These are phyloP conservation scores for Myiopsitta monachus DNA, from an alignment of 2,113 vertebrate genomes.

Conservation along the genomic window DNA sequence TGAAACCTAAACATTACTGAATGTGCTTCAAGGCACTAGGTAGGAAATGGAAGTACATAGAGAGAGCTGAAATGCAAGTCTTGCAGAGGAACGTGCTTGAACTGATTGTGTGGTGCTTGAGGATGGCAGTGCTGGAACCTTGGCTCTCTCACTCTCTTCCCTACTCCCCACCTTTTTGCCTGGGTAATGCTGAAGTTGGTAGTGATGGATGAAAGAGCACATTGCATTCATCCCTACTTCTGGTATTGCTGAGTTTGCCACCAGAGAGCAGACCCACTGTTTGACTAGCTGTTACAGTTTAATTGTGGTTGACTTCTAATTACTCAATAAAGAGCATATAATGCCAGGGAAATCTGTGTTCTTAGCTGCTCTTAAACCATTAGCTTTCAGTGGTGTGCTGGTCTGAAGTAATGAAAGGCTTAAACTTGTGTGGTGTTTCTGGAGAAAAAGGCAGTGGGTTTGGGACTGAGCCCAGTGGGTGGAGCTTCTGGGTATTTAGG, in stretches of 20 bases:
- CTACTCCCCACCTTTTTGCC: neutral
- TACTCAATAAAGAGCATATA: neutral
- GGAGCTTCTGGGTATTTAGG: neutral
- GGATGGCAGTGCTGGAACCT: neutral
- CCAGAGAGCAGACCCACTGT: neutral
- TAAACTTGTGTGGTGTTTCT: neutral
- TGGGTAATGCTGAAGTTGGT: neutral
- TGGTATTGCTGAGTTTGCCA: neutral
- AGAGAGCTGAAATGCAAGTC: neutral
- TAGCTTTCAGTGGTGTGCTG: neutral
- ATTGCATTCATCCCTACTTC: neutral
- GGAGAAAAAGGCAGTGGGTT: neutral
- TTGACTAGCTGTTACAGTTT: neutral
- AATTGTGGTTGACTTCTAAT: neutral
- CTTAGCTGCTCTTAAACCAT: neutral
- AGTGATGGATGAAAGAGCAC: neutral
- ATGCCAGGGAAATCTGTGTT: neutral
- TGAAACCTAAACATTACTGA: neutral
- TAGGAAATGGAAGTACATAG: neutral
- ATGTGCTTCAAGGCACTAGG: neutral
- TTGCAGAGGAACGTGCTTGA: neutral
- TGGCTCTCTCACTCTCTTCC: fast-evolving
- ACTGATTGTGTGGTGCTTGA: neutral
- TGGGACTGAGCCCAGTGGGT: neutral
- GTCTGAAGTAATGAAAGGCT: neutral